These are phyloP conservation scores for Euphydryas editha DNA, from an alignment of 2,888 invertebrate species.

Conservation along the genomic window DNA sequence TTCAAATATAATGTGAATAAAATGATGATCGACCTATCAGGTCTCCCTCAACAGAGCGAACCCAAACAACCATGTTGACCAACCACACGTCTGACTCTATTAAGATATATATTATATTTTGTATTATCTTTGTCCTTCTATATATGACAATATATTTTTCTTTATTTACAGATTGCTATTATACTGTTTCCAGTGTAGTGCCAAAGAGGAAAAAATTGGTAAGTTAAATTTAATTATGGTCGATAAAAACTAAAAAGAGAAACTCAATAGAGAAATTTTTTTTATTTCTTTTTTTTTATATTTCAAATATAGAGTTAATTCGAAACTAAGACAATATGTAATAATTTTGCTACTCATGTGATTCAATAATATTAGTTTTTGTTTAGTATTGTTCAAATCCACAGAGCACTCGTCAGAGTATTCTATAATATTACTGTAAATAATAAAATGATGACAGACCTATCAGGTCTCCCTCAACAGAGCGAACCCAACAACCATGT, in stretches of 20 bases:
- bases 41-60: conserved; percentile 80
- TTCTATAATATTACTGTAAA: not conserved
- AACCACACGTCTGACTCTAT: conserved; percentile 41
- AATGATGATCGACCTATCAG: conserved; percentile 76
- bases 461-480: conserved; percentile 80
- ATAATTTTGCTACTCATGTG: no score
- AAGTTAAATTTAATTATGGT: no score
- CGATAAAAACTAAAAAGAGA: no score
- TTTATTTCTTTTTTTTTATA: no score
- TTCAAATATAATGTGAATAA: conserved; percentile 14
- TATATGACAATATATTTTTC: not conserved
- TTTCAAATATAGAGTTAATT: no score
- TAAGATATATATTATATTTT: not conserved
- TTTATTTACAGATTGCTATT: not conserved
- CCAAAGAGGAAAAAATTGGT: no score
- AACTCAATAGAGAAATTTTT: no score
- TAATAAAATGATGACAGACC: conserved; percentile 67
- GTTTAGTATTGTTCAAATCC: no score
- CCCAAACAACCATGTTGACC: conserved; percentile 66
- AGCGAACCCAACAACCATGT: conserved; percentile 73
- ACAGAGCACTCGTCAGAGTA: not conserved
- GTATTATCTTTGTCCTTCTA: no score
- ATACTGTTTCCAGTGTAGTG: not conserved
- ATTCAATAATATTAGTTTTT: no score
- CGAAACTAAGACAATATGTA: no score